phyloP scores from a whole-genome alignment of 2,797 vertebrate species.

The Mormyrus proboscirostris region DNA sequence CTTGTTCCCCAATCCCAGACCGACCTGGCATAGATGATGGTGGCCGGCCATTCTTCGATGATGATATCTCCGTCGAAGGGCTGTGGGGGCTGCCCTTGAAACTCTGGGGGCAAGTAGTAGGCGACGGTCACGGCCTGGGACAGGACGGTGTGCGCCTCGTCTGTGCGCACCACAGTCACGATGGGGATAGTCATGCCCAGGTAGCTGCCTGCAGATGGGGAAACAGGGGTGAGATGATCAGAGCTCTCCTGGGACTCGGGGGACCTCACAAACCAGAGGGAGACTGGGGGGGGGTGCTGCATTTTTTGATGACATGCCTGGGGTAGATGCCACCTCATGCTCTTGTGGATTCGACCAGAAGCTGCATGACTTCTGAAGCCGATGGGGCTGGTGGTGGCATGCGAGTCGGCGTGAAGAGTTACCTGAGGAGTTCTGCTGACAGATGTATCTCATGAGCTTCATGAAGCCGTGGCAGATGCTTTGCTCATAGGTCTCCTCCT shows the following conservation, averaged over 20 bases:
- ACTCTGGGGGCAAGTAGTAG: conserved; percentile 68
- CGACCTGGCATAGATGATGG: conserved; percentile 70
- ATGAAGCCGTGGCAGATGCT: conserved; percentile 87
- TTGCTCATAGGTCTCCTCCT: conserved; percentile 78
- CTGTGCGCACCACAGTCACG: conserved; percentile 69
- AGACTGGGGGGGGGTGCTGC: background rate
- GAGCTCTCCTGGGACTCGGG: background rate
- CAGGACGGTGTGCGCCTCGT: conserved; percentile 56
- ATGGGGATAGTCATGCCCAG: conserved; percentile 81
- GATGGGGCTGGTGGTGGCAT: background rate
- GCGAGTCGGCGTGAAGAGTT: conserved; percentile 28
- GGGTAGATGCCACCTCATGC: background rate
- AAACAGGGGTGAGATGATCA: background rate
- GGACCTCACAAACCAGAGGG: background rate
- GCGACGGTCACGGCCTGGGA: conserved; percentile 65
- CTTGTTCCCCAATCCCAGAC: background rate
- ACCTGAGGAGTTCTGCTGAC: conserved; percentile 80
- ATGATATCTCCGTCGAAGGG: conserved; percentile 65
- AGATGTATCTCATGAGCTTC: conserved; percentile 89
- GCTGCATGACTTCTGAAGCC: background rate
- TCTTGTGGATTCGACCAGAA: background rate
- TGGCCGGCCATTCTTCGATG: conserved; percentile 77
- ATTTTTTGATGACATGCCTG: background rate
- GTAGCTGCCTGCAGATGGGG: conserved; percentile 59
- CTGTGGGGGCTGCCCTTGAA: conserved; percentile 70